Percentiles rank a stretch among this genome's conserved stretches.
Conservation (phyloP, 2,888 invertebrate species). For the Torymus aiolomorphi region DNA sequence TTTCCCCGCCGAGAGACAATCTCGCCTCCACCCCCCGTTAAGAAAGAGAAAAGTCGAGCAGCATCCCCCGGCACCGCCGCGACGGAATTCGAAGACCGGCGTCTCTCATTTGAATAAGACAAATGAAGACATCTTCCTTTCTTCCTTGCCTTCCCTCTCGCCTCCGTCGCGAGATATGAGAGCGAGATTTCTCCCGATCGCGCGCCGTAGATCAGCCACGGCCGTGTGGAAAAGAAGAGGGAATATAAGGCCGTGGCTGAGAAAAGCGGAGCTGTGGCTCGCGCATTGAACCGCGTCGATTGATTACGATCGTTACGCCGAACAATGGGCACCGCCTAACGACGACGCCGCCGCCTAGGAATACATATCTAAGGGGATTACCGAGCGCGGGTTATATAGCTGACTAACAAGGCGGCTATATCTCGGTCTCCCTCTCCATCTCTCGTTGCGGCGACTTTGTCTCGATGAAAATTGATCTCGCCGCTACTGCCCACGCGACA, state of each 20-base stretch:
- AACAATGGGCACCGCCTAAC: slow-evolving; percentile 69
- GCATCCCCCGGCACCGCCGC: not conserved
- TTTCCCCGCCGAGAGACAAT: not conserved
- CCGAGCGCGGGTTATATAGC: slow-evolving; percentile 14
- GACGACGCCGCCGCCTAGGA: slow-evolving; percentile 56
- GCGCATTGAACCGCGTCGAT: slow-evolving; percentile 66
- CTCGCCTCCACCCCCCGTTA: not conserved
- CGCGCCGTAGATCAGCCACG: slow-evolving; percentile 33
- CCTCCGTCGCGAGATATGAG: slow-evolving; percentile 24
- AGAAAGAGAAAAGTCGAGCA: slow-evolving; percentile 30
- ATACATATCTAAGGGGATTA: slow-evolving; percentile 34
- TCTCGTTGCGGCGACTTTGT: slow-evolving; percentile 58
- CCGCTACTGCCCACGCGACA: slow-evolving; percentile 37
- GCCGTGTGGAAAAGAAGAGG: not conserved
- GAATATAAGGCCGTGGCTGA: not conserved
- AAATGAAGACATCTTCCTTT: slow-evolving; percentile 50
- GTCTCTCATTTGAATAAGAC: slow-evolving; percentile 55
- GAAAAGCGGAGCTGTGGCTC: slow-evolving; percentile 35
- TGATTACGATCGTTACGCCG: slow-evolving; percentile 70
- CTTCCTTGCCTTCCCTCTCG: no score
- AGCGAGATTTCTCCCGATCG: slow-evolving; percentile 33
- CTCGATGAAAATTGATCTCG: slow-evolving; percentile 64
- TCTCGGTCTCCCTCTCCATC: slow-evolving; percentile 24
- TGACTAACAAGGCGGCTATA: slow-evolving; percentile 60
- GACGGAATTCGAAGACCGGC: slow-evolving; percentile 29